Conservation (phyloP, 1,140 invertebrate genomes). For the Leguminivora glycinivorella region DNA sequence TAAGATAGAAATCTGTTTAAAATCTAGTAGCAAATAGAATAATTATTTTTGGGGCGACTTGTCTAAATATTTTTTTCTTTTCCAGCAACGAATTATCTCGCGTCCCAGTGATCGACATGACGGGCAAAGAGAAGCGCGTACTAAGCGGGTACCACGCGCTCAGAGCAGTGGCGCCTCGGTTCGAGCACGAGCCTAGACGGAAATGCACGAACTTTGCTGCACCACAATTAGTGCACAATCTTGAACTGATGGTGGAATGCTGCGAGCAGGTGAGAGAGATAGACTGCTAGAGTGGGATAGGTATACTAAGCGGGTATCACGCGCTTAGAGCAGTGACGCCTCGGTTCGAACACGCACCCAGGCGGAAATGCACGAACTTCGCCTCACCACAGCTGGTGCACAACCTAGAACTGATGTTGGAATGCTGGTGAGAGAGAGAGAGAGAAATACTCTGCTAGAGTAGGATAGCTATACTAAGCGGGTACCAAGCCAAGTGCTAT, state of each 20-base stretch:
- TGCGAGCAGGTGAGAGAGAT: slow-evolving; percentile 88
- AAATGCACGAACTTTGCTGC: slow-evolving; percentile 84
- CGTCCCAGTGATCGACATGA: slow-evolving; percentile 99
- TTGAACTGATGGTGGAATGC: slow-evolving; percentile 94
- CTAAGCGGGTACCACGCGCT: slow-evolving; percentile 96
- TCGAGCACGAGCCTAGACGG: slow-evolving; percentile 81
- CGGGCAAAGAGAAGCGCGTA: slow-evolving; percentile 95
- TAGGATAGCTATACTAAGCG: too few relatives aligned
- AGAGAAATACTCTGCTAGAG: neutral
- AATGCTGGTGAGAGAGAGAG: slow-evolving; percentile 93
- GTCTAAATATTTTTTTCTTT: slow-evolving; percentile 30
- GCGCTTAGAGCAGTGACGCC: slow-evolving; percentile 44
- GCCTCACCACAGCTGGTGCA: slow-evolving; percentile 93
- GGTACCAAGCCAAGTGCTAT: too few relatives aligned
- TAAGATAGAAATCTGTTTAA: too few relatives aligned
- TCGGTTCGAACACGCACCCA: slow-evolving; percentile 80
- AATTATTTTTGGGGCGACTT: neutral
- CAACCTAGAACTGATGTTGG: slow-evolving; percentile 94
- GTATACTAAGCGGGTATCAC: too few relatives aligned
- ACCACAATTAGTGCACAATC: slow-evolving; percentile 95
- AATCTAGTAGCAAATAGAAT: too few relatives aligned
- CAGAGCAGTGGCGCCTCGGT: slow-evolving; percentile 83
- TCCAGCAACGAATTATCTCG: slow-evolving; percentile 82
- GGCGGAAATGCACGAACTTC: slow-evolving; percentile 84
- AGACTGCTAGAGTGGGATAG: too few relatives aligned